These are phyloP conservation scores for Saccostrea glomerata DNA, from an alignment of 1,140 invertebrate genomes.

Conservation along the genomic window DNA sequence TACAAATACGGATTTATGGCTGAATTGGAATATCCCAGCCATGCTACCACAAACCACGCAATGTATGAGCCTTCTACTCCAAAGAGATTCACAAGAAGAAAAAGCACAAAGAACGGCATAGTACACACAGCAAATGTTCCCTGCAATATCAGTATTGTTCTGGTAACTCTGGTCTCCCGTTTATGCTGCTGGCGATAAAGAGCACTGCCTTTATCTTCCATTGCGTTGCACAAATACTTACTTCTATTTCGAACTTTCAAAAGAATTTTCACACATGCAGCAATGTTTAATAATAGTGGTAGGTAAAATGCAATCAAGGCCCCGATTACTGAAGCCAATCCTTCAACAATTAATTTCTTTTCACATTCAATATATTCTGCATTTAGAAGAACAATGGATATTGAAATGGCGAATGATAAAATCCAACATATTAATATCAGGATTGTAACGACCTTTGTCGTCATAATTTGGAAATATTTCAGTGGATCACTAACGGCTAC, in stretches of 20 bases:
- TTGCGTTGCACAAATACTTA: background rate
- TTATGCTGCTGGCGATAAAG: background rate
- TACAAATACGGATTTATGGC: constrained; percentile 78
- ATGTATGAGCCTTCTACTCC: constrained; percentile 41
- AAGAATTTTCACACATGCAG: constrained; percentile 93
- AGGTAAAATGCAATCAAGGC: constrained; percentile 96
- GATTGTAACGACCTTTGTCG: constrained; percentile 85
- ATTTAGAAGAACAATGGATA: constrained; percentile 94
- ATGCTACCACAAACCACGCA: constrained; percentile 48
- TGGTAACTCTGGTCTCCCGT: constrained; percentile 23
- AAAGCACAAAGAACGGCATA: constrained; percentile 12
- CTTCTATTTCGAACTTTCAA: constrained; percentile 29
- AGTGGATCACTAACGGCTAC: constrained; percentile 99
- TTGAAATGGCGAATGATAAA: constrained; percentile 94
- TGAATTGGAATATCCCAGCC: constrained; percentile 91
- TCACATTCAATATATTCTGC: background rate
- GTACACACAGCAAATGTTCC: background rate
- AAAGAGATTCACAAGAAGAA: background rate
- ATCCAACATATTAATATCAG: constrained; percentile 97
- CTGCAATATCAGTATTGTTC: constrained; percentile 22
- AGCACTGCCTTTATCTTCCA: background rate
- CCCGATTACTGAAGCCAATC: constrained; percentile 80
- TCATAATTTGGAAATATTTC: constrained; percentile 97
- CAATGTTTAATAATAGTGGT: constrained; percentile 94
- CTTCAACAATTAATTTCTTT: constrained; percentile 52